Evolutionary conservation across 2,113 vertebrate genomes (phyloP).

Genomic region (Menura novaehollandiae): DNA sequence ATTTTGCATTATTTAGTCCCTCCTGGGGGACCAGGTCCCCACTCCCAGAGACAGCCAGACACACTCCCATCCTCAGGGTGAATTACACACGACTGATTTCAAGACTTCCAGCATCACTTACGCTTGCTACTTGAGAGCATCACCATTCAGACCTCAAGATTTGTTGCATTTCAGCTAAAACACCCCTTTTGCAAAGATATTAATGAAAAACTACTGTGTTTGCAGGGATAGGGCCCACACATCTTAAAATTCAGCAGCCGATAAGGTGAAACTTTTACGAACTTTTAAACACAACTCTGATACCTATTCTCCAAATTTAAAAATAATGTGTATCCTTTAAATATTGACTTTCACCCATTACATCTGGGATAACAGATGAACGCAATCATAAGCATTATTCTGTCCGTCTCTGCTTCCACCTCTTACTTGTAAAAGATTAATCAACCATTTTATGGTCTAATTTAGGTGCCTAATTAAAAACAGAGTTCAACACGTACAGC

Average conservation of each 20-base stretch:
- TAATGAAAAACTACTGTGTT: accelerated
- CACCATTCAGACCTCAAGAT: not conserved
- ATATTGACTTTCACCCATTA: conserved; percentile 37
- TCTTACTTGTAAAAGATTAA: conserved; percentile 76
- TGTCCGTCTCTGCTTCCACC: conserved; percentile 42
- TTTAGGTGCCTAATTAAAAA: conserved; percentile 79
- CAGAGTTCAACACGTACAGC: conserved; percentile 71
- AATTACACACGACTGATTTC: not conserved
- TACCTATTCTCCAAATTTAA: conserved; percentile 12
- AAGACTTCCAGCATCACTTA: not conserved
- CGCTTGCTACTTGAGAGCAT: not conserved
- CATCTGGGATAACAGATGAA: conserved; percentile 64
- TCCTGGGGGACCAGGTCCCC: accelerated
- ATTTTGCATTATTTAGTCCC: not conserved
- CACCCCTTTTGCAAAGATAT: not conserved
- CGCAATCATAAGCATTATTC: conserved; percentile 62
- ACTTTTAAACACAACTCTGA: not conserved
- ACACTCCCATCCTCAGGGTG: not conserved
- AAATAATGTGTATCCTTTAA: conserved; percentile 23
- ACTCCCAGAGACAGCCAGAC: not conserved
- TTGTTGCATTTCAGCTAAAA: not conserved
- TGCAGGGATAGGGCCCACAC: not conserved
- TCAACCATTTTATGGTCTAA: conserved; percentile 81
- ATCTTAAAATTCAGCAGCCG: not conserved
- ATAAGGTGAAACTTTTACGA: not conserved